Conservation (phyloP, 2,888 invertebrate species). For the Proisotoma minuta region DNA sequence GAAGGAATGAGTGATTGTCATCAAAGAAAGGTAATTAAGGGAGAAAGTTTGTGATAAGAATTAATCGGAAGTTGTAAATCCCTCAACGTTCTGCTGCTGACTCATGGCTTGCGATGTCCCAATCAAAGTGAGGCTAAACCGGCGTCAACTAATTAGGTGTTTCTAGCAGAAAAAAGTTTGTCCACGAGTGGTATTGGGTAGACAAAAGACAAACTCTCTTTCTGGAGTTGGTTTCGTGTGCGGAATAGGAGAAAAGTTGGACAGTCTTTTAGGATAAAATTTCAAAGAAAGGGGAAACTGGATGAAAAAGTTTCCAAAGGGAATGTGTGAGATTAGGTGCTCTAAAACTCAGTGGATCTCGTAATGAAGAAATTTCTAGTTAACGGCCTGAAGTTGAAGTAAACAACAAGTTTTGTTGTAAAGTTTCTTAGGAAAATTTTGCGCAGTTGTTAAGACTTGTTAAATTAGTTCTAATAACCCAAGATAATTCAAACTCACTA, state of each 20-base stretch:
- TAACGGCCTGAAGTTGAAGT: not conserved
- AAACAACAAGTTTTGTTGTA: not conserved
- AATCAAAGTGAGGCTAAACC: not conserved
- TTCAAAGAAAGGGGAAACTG: conserved; percentile 1
- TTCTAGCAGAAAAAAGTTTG: not conserved
- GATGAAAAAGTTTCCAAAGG: not conserved
- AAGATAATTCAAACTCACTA: not conserved
- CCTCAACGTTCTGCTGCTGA: not conserved
- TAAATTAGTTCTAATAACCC: not conserved
- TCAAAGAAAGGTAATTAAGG: not conserved
- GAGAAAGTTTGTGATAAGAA: not conserved
- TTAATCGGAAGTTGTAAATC: conserved; percentile 5
- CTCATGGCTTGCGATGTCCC: conserved; percentile 4
- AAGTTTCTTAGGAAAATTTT: not conserved
- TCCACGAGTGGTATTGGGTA: not conserved
- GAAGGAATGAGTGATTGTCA: no score
- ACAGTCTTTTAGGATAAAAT: not conserved
- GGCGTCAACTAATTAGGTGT: conserved; percentile 5
- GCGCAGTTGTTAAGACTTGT: not conserved
- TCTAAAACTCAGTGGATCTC: not conserved
- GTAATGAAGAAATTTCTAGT: not conserved
- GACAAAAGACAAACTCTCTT: conserved; percentile 3
- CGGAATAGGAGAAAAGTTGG: not conserved
- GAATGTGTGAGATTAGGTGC: not conserved
- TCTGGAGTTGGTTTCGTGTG: no score